Base-by-base conservation (phyloP, 2,113 vertebrate species). In the Meleagris gallopavo region DNA sequence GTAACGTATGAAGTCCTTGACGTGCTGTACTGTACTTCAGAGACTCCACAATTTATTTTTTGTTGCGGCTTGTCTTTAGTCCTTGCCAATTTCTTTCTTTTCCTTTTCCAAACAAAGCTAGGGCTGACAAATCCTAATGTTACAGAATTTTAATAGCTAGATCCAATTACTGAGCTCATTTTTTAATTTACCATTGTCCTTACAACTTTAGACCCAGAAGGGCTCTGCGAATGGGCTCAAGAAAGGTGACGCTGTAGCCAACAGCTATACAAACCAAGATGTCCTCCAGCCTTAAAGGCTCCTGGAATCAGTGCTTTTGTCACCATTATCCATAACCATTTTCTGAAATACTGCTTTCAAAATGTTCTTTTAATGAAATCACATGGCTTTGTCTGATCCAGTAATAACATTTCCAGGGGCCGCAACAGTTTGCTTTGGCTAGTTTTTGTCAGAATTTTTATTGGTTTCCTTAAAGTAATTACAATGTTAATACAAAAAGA, bases 51-150 rank as follows among this genome's bases (percentile, higher is more conserved):
- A 30, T 46, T 83, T 46, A 9, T 71, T 84, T 62, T 74, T 83
- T 79, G 45, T 73, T 90, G 62, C 4, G 11, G 22, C 38, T 88
- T 91, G 82, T 58, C 65, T 94, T 91, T 78, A 86, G 69, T 65
- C 54, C 65, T 88, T 88, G 76, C 65, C 94, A 94, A 65, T 83
- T 89, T 77, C 83, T 86, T 93, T 96, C 72, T 46, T 82, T 80
- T 67, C 74, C 57, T 83, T 77, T 92, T 86, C 76, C 72, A 93
- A 88, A 95, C 88, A 95, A 91, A 95, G 93, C 60, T 72, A 90
- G 20, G 17, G 43, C 52, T 93, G 85, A 81, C 78, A 90, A 81
- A 93, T 81, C 43, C 40, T 43, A 89, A 89, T 5, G 3, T 29
- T 71, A 81, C 87, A 93, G 76, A 78, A 86, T 90, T 74, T 77